Evolutionary conservation across 1,140 invertebrate species (phyloP), one percentile per base, ranked within the genome.

Genomic region (Mizuhopecten yessoensis): DNA sequence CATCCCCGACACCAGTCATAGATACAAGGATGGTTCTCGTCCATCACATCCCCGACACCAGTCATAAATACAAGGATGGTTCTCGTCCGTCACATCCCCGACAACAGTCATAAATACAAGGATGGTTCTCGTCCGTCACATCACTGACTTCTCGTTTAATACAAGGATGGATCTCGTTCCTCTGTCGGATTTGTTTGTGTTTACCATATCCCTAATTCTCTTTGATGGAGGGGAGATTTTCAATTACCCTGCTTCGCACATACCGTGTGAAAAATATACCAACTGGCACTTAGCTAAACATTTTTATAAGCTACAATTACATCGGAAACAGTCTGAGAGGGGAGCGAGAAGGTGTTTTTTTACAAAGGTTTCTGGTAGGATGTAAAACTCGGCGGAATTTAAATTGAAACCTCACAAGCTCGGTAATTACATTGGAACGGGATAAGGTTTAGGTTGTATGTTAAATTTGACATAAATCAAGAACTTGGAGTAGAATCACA

Each of bases 401-500:
- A 75, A 75, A 75, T 75, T 75, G 57, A 75, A 75, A 75, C 57
- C 57, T 75, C 57, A 75, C 57, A 75, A 75, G 57, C 57, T n/a
- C n/a, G 57, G 57, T 75, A 75, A 75, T 75, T 75, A 75, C 57
- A 75, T 75, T 75, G 57, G 57, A 75, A 75, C 57, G 57, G 57
- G 57, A 75, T 75, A 75, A 75, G 57, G 57, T 75, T 75, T 75
- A 29, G 57, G 57, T 75, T 75, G 57, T 75, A 75, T 75, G 57
- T 75, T 75, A 75, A 75, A 75, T 75, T 75, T 75, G 57, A 75
- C 57, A 75, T 75, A 75, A 75, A 75, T 75, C 57, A 75, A 75
- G 57, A 75, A 75, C 57, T 75, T 75, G 57, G 57, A 75, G 57
- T 75, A 29, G 57, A 75, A 75, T 75, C 57, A 75, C 57, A 75